Evolutionary conservation across 2,113 vertebrate genomes (phyloP).

Genomic region (Scartelaos histophorus): DNA sequence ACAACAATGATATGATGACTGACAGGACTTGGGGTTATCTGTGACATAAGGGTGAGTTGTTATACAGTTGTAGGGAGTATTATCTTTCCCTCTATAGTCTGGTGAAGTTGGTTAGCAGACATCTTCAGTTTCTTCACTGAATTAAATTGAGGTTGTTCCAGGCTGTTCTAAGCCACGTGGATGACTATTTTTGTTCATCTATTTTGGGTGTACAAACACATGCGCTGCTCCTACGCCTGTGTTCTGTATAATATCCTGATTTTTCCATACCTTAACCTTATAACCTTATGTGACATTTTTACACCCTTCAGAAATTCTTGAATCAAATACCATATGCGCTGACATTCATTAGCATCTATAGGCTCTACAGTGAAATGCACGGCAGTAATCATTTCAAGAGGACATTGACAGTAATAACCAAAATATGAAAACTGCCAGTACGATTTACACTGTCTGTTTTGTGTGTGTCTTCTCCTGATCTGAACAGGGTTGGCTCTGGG

Average conservation of each 20-base stretch:
- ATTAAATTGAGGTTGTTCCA: background rate
- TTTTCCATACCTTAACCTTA: background rate
- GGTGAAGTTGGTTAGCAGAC: too few relatives aligned
- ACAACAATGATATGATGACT: too few relatives aligned
- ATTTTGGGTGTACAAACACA: background rate
- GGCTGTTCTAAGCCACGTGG: background rate
- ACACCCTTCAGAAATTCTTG: background rate
- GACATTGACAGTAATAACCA: background rate
- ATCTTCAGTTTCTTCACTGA: background rate
- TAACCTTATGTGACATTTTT: background rate
- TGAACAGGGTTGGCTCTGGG: slow-evolving; percentile 44
- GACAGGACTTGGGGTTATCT: too few relatives aligned
- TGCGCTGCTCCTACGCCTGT: background rate
- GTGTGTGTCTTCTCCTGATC: slow-evolving; percentile 36
- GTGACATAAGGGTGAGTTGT: too few relatives aligned
- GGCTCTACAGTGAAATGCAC: slow-evolving; percentile 1
- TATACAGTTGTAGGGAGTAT: too few relatives aligned
- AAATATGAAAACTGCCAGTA: background rate
- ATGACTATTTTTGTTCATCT: background rate
- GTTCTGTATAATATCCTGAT: background rate
- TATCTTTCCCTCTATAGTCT: too few relatives aligned
- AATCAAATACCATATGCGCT: slow-evolving; percentile 23
- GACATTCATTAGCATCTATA: slow-evolving; percentile 2
- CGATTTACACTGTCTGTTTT: background rate
- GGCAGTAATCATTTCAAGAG: slow-evolving; percentile 6